Conservation (phyloP, 1,140 invertebrate genomes). For the Lepidurus arcticus region DNA sequence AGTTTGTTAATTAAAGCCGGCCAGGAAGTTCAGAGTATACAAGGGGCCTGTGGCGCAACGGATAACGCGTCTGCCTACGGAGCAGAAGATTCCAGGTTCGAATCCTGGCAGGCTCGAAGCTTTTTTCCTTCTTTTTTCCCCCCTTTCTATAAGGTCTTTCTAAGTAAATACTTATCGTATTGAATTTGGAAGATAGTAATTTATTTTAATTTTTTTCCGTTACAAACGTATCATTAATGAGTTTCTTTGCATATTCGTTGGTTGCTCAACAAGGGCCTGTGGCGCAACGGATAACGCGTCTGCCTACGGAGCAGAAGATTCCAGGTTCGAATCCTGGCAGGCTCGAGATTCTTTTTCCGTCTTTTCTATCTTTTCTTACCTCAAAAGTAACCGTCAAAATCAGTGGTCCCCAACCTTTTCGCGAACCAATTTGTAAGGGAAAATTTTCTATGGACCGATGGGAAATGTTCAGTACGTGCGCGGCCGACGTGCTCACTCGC, state of each 20-base stretch:
- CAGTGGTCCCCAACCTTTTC: neutral
- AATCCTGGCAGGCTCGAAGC: slow-evolving; percentile 43
- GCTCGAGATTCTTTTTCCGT: slow-evolving; percentile 38
- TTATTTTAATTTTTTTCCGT: too few relatives aligned
- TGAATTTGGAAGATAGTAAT: neutral
- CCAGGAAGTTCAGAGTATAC: neutral
- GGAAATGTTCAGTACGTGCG: too few relatives aligned
- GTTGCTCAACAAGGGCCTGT: slow-evolving; percentile 38
- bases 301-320: slow-evolving; percentile 48
- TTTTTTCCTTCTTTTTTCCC: slow-evolving; percentile 33
- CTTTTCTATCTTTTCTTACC: slow-evolving; percentile 26
- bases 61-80: slow-evolving; percentile 48
- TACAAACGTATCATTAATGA: too few relatives aligned
- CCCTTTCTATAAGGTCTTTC: neutral
- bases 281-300: slow-evolving; percentile 48
- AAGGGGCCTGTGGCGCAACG: slow-evolving; percentile 44
- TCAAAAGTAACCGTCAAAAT: neutral
- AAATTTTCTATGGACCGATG: too few relatives aligned
- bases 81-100: slow-evolving; percentile 47
- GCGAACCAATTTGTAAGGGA: too few relatives aligned
- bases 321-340: slow-evolving; percentile 46
- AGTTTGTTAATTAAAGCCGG: too few relatives aligned
- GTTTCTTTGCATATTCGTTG: too few relatives aligned
- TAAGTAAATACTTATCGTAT: neutral
- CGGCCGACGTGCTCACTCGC: too few relatives aligned